Evolutionary conservation across 2,113 vertebrate species (phyloP).

Genomic region (Loxodonta africana): DNA sequence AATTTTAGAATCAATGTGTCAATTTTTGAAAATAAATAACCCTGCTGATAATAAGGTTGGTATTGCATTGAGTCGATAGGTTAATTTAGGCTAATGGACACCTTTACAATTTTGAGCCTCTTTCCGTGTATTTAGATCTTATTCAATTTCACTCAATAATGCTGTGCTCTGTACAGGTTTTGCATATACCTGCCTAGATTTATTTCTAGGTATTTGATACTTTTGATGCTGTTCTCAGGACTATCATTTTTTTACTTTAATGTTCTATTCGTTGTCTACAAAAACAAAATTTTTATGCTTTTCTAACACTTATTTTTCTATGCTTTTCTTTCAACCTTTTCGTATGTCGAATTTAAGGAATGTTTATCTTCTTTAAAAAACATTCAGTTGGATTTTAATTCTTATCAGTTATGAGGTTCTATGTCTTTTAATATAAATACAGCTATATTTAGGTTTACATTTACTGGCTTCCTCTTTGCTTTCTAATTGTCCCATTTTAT

Average conservation of each 20-base stretch:
- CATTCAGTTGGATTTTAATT: too few relatives aligned
- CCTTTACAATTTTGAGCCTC: neutral
- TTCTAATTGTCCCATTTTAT: neutral
- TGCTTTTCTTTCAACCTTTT: too few relatives aligned
- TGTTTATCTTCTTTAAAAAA: too few relatives aligned
- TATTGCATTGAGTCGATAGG: neutral
- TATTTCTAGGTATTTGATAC: neutral
- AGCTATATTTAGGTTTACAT: too few relatives aligned
- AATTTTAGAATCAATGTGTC: neutral
- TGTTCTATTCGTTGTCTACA: neutral
- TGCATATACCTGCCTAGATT: neutral
- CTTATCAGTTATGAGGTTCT: too few relatives aligned
- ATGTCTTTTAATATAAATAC: too few relatives aligned
- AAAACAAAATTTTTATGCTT: neutral
- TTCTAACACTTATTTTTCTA: too few relatives aligned
- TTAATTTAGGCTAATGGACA: constrained; percentile 1
- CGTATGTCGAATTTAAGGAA: too few relatives aligned
- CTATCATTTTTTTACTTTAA: neutral
- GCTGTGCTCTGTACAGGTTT: neutral
- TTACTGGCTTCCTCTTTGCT: neutral
- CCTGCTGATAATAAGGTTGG: neutral
- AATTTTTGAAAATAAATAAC: constrained; percentile 50
- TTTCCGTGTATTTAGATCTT: neutral
- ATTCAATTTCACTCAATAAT: constrained; percentile 3
- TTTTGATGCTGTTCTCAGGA: neutral